A percentile compares a stretch with the other conserved stretches of the same genome.
These are phyloP conservation scores for Dermatemys mawii DNA, from an alignment of 2,113 vertebrate genomes.

Conservation along the genomic window DNA sequence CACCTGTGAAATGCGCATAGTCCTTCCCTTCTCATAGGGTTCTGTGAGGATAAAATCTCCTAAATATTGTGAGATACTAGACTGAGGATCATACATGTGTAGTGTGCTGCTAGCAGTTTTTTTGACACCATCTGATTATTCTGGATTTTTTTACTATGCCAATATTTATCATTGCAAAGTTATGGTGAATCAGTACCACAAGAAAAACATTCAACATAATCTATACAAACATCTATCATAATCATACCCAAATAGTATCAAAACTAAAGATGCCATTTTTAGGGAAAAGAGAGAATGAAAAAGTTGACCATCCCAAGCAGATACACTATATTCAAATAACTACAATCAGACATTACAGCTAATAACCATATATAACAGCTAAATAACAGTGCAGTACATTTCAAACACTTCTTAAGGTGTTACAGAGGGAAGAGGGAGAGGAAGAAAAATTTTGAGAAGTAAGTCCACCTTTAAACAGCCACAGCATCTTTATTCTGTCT, in stretches of 20 bases:
- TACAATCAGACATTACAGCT: neutral
- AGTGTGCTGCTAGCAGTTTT: neutral
- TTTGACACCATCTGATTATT: neutral
- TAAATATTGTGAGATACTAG: neutral
- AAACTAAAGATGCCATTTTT: neutral
- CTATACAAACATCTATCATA: neutral
- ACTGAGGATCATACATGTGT: neutral
- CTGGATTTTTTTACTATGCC: neutral
- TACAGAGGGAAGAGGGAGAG: neutral
- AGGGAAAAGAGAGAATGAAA: neutral
- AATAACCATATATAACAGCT: neutral
- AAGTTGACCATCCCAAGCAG: neutral
- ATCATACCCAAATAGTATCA: neutral
- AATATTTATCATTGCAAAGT: neutral
- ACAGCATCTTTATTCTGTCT: neutral
- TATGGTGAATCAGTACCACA: neutral
- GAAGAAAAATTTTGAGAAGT: neutral
- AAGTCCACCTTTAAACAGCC: neutral
- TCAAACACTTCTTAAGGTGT: neutral
- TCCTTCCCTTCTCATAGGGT: neutral
- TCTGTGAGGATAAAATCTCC: neutral
- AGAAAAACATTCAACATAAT: neutral
- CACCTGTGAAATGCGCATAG: neutral
- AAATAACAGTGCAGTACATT: neutral
- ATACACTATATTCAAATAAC: neutral